Evolutionary conservation across 2,113 vertebrate genomes (phyloP), one percentile per base, ranked within the genome.

Genomic region (pig (Sus scrofa)): DNA sequence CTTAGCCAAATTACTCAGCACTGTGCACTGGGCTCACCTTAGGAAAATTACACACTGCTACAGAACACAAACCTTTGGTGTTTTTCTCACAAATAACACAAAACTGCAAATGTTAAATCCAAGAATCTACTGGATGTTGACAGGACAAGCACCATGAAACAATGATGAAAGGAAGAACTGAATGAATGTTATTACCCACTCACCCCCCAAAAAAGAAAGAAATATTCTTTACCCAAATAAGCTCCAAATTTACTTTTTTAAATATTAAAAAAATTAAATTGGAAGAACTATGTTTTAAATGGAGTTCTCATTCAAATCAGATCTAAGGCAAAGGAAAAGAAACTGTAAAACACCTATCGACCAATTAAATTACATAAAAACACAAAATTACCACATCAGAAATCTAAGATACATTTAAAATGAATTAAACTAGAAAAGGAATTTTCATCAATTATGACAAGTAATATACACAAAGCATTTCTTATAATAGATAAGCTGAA

Each of bases 391-490:
- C 60, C 65, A 86, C 11, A 78, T 24, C 60, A 63, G 32, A 91
- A 87, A 96, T 37, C 34, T 77, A 96, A 68, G 39, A 6, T 85
- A 84, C 89, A 91, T 81, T 95, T 87, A 77, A 94, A 86, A 90
- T 73, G 24, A 91, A 93, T 58, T 58, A 83, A 92, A 77, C 27
- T 14, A 86, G 44, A 24, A 56, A 92, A 89, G 24, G 34, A 83
- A 79, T 84, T 90, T 87, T 89, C 71, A 96, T 52, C 44, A 71
- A 83, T 32, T 89, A 67, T 82, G 32, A 70, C 65, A 90, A 92
- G 87, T 63, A 68, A 62, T 52, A 95, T 20, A 37, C 22, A 91
- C 11, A 74, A 58, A 87, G 3, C 22, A 89, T 78, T 77, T 77
- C 39, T 74, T 52, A 7, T 54, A 96, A 71, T 50, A 93, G 19